Base-by-base conservation (phyloP, 2,797 vertebrate species). In the Gadopsis marmoratus region DNA sequence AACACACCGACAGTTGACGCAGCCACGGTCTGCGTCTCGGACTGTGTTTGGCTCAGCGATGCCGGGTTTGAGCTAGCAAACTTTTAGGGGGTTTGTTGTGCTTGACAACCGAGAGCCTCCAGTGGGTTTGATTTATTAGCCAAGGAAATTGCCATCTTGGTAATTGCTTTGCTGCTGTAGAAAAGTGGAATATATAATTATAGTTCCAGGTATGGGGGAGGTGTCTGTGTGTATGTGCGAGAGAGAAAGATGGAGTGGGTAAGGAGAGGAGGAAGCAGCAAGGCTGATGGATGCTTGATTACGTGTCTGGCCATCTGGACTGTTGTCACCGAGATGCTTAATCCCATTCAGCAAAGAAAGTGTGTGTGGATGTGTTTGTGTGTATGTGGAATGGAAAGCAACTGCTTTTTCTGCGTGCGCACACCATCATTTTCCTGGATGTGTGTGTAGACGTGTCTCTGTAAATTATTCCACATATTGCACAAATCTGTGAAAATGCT, bases 281-380 rank as follows among this genome's bases (percentile, higher is more conserved):
- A 73, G 84, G 71, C 83, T 93, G 92, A 91, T 93, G 84, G 91
- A 92, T 88, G 88, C 89, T 88, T 89, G 89, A 92, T 92, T 93
- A 91, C 78, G 81, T 89, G 88, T 91, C 92, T 92, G 91, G 90
- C 94, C 94, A 94, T 94, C 94, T 94, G 94, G 92, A 89, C 90
- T 48, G 87, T 88, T 93, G 92, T 93, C 91, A 93, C 85, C 37
- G 74, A 91, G 92, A 88, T 79, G 71, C 89, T 87, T 93, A 92
- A 93, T 93, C 87, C 86, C 86, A 90, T 91, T 92, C 89, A 86
- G 65, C 76, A 69, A 64, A 89, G 84, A 84, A 84, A 78, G 81
- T 86, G 84, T 54, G 43, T 75, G 77, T 61, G 68, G 47, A 65
- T 55, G 76, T 77, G 65, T 85, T 37, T 83, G 70, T 79, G 73